phyloP scores from a whole-genome alignment of 2,888 invertebrate genomes.

The Stenolophus ochropezus region DNA sequence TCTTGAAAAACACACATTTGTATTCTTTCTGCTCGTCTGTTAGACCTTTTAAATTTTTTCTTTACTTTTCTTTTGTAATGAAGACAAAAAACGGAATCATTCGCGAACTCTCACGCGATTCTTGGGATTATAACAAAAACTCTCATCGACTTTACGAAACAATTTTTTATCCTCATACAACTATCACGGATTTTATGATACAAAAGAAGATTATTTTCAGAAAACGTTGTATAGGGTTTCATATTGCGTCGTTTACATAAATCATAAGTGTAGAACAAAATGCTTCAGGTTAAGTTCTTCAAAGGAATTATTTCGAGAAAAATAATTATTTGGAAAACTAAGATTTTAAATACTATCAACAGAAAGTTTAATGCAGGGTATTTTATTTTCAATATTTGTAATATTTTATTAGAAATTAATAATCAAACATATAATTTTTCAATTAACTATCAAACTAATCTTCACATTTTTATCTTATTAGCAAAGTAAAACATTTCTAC shows the following conservation, averaged over 20 bases:
- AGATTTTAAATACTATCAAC: no score
- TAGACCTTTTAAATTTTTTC: slow-evolving; percentile 38
- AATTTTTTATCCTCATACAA: slow-evolving; percentile 28
- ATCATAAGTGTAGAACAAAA: no score
- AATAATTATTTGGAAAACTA: no score
- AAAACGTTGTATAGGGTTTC: not conserved
- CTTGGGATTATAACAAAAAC: slow-evolving; percentile 6
- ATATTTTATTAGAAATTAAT: no score
- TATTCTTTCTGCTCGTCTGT: not conserved
- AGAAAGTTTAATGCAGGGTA: no score
- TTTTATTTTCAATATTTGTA: no score
- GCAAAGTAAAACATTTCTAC: no score
- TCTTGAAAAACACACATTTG: slow-evolving; percentile 32
- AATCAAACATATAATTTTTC: no score
- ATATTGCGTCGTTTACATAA: not conserved
- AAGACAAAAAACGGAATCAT: slow-evolving; percentile 34
- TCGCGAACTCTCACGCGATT: slow-evolving; percentile 25
- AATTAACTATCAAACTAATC: no score
- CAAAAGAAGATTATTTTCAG: not conserved
- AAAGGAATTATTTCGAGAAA: no score
- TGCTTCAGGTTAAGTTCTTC: no score
- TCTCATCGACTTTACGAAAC: slow-evolving; percentile 31
- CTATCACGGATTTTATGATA: not conserved
- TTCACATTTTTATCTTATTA: no score
- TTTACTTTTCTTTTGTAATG: slow-evolving; percentile 16